Percentiles rank a stretch among this genome's conserved stretches.
These are phyloP conservation scores for Nomada ruficornis DNA, from an alignment of 2,888 invertebrate genomes.

Conservation along the genomic window DNA sequence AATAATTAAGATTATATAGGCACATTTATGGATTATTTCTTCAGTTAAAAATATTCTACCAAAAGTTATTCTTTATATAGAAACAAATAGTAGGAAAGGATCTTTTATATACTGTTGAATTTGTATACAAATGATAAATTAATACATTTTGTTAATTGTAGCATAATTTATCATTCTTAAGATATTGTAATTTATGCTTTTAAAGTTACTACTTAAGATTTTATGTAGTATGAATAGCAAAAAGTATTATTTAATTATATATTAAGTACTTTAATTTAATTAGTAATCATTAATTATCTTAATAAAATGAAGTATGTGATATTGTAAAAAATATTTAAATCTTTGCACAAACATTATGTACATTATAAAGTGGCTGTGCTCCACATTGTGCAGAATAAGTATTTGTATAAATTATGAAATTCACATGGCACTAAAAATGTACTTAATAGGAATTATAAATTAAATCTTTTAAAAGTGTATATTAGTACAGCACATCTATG, in stretches of 20 bases:
- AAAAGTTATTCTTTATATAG: conserved; percentile 18
- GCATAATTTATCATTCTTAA: conserved; percentile 15
- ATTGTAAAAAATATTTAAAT: conserved; percentile 36
- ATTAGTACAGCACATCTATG: neutral
- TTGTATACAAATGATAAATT: conserved; percentile 37
- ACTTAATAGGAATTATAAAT: conserved; percentile 16
- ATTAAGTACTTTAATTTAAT: conserved; percentile 18
- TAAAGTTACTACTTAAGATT: neutral
- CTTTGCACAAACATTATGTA: conserved; percentile 47
- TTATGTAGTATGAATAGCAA: neutral
- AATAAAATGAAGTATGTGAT: conserved; percentile 36
- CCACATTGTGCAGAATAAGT: conserved; percentile 31
- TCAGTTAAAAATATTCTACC: conserved; percentile 26
- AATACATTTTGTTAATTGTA: conserved; percentile 22
- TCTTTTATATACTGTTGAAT: conserved; percentile 15
- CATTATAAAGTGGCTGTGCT: conserved; percentile 7
- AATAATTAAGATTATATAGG: conserved; percentile 43
- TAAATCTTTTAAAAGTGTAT: conserved; percentile 17
- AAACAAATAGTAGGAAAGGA: conserved; percentile 10
- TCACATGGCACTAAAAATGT: conserved; percentile 36
- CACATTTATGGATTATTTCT: conserved; percentile 39
- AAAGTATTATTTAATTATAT: conserved; percentile 28
- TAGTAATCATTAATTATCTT: neutral
- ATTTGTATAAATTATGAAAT: conserved; percentile 36
- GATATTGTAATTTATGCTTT: conserved; percentile 3